Evolutionary conservation across 2,113 vertebrate genomes (phyloP).

Genomic region (Cranoglanis bouderius): DNA sequence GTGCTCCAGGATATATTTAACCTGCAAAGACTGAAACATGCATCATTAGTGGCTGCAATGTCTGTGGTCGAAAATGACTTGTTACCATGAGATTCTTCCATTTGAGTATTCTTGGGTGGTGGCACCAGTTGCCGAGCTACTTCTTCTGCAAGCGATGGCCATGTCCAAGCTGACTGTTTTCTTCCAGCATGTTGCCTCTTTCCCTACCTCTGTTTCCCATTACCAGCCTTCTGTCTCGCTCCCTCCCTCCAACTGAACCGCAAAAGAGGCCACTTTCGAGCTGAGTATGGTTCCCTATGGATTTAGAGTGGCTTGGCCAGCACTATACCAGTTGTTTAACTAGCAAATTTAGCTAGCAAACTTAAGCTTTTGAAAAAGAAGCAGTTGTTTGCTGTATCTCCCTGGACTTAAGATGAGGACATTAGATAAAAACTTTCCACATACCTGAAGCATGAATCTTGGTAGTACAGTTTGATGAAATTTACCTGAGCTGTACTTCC

Average conservation of each 20-base stretch:
- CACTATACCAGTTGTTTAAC: background rate
- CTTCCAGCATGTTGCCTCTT: slow-evolving; percentile 14
- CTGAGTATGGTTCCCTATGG: slow-evolving; percentile 24
- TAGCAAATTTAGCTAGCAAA: background rate
- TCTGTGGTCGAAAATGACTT: slow-evolving; percentile 44
- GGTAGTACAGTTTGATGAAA: background rate
- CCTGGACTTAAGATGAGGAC: background rate
- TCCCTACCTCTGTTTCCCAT: slow-evolving; percentile 48
- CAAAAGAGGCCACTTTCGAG: slow-evolving; percentile 20
- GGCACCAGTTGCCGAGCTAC: slow-evolving; percentile 8
- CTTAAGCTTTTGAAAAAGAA: background rate
- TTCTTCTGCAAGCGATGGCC: background rate
- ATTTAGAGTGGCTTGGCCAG: slow-evolving; percentile 5
- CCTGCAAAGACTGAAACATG: slow-evolving; percentile 33
- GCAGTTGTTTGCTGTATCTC: background rate
- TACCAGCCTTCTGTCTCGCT: slow-evolving; percentile 36
- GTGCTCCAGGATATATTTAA: slow-evolving; percentile 49
- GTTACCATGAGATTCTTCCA: slow-evolving; percentile 42
- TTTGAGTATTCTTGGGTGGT: slow-evolving; percentile 48
- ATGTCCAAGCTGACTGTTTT: slow-evolving; percentile 34
- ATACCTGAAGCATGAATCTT: background rate
- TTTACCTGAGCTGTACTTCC: background rate
- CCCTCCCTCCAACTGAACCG: slow-evolving; percentile 29
- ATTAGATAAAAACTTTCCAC: background rate
- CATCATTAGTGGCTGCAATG: slow-evolving; percentile 47